A percentile compares a stretch with the other conserved stretches of the same genome.
Conservation (phyloP, 2,797 vertebrate genomes). For the Phrynocephalus vlangalii region DNA sequence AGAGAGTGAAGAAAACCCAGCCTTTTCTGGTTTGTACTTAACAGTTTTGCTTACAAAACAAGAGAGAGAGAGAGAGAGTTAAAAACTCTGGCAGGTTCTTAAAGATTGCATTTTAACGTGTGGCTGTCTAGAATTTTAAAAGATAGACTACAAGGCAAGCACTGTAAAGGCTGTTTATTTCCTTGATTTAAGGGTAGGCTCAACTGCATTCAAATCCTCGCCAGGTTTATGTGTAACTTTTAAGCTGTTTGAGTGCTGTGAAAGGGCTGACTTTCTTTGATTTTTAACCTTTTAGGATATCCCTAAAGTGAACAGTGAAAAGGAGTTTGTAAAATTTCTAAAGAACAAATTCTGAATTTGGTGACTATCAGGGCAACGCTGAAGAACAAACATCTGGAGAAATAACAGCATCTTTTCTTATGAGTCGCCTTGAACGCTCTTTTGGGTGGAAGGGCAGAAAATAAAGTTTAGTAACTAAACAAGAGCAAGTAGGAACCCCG, state of each 20-base stretch:
- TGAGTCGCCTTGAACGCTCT: neutral
- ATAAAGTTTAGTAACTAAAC: neutral
- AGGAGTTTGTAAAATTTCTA: neutral
- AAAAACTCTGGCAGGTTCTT: neutral
- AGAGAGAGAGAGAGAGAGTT: neutral
- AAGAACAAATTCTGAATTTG: neutral
- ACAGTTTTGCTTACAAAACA: neutral
- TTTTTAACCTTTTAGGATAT: neutral
- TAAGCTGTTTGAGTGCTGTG: no score
- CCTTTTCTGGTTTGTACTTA: neutral
- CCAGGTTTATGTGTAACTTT: neutral
- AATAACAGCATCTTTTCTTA: neutral
- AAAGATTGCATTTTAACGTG: neutral
- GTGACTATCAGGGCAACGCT: neutral
- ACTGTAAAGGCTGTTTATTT: neutral
- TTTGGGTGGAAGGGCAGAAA: neutral
- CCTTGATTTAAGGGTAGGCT: neutral
- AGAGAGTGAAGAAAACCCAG: conserved; percentile 19
- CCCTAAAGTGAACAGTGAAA: neutral
- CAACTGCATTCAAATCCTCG: neutral
- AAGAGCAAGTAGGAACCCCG: neutral
- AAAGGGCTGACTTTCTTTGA: neutral
- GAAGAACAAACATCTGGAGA: neutral
- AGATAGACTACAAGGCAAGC: neutral
- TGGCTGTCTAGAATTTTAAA: neutral